Base-by-base conservation (phyloP, 2,113 vertebrate genomes). In the Mastomys natalensis region DNA sequence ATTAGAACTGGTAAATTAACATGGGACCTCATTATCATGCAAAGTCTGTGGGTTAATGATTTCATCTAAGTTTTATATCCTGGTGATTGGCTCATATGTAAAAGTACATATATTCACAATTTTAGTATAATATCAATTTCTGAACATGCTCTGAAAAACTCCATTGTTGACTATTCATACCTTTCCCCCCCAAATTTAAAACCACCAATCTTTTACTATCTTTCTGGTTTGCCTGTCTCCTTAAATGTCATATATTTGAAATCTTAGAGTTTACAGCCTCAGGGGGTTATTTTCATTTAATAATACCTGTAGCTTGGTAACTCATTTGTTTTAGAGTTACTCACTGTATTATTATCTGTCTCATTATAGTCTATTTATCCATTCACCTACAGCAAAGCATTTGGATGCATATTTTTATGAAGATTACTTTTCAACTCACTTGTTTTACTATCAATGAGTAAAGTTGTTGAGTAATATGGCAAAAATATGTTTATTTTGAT, bases 111-210 rank as follows among this genome's bases (percentile, higher is more conserved):
- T 40, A 24, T 92, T 37, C 3, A 73, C 17, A 74, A 7, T 21
- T 84, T 62, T 17, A 37, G 13, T 48, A 62, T 19, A 29, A 4
- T 19, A 60, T 15, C 85, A 11, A 70, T 90, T 68, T 60, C 21
- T 31, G 78, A 76, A 45, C 60, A 0, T 51, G 17, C 34, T 58
- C 40, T 80, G 9, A 70, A 70, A 60, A 15, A 12, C 4, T 58
- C 48, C 15, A 26, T 55, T 37, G 7, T 74, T 12, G 0, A 6
- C n/a, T 26, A 37, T 78, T 26, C 16, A 51, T 87, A 10, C 12
- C 6, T 60, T 55, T 3, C 4, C 55, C 3, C 1, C 13, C 5
- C 5, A 51, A 7, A 5, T 1, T 24, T 53, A 37, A 58, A 70
- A 60, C 26, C 19, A 45, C 2, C 15, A 3, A 19, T 29, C 19